Conservation (phyloP, 1,140 invertebrate genomes). For the Sminthurinus signatus region DNA sequence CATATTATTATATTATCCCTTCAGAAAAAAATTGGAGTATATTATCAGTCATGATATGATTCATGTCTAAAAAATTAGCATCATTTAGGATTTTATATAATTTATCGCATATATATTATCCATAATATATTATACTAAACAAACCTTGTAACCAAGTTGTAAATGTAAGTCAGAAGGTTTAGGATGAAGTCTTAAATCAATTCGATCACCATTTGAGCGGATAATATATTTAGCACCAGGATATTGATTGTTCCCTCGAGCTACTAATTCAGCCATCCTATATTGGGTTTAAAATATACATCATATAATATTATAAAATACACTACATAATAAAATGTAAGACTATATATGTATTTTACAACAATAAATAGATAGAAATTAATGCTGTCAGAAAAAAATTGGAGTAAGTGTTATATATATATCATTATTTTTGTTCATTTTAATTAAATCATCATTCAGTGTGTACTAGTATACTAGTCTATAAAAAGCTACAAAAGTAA, state of each 20-base stretch:
- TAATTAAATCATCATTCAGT: no score
- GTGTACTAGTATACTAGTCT: no score
- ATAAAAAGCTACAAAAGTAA: no score
- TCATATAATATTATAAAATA: background rate
- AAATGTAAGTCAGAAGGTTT: conserved; percentile 97
- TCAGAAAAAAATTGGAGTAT: conserved; percentile 41
- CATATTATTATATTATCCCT: no score
- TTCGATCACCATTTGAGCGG: conserved; percentile 95
- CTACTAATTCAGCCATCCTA: conserved; percentile 93
- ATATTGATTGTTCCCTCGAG: conserved; percentile 94
- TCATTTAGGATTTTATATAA: no score
- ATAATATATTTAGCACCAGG: conserved; percentile 99
- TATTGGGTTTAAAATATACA: conserved; percentile 41
- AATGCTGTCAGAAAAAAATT: conserved; percentile 10
- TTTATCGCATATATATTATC: conserved; percentile 2
- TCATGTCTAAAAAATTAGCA: background rate
- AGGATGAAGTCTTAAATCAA: conserved; percentile 96
- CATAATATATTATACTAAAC: background rate
- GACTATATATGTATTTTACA: background rate
- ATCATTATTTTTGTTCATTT: no score
- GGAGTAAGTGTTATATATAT: no score
- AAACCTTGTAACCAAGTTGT: conserved; percentile 88
- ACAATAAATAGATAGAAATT: background rate
- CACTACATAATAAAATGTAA: background rate
- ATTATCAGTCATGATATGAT: background rate